Evolutionary conservation across 2,797 vertebrate species (phyloP).

Genomic region (Rachycentron canadum): DNA sequence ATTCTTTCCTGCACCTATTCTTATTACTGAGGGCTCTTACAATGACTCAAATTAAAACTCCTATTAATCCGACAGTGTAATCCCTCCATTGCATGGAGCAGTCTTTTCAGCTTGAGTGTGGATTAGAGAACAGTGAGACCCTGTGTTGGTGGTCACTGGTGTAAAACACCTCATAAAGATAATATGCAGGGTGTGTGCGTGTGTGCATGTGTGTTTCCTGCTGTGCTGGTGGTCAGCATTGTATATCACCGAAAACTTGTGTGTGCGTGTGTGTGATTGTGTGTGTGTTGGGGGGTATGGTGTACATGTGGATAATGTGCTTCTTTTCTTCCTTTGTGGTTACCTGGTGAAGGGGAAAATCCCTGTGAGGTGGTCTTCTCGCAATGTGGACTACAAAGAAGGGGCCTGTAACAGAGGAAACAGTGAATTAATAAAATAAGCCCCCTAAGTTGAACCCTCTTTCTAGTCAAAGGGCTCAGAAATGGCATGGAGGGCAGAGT

Average conservation of each 20-base stretch:
- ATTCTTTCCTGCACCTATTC: slow-evolving; percentile 63
- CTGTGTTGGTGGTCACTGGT: slow-evolving; percentile 83
- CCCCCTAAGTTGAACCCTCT: slow-evolving; percentile 45
- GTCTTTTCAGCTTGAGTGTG: slow-evolving; percentile 75
- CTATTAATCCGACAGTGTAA: slow-evolving; percentile 82
- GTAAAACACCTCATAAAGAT: slow-evolving; percentile 83
- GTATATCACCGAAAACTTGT: slow-evolving; percentile 36
- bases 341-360: slow-evolving; percentile 85
- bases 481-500: slow-evolving; percentile 24
- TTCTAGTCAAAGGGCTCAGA: slow-evolving; percentile 50
- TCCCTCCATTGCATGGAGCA: slow-evolving; percentile 74
- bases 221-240: slow-evolving; percentile 76
- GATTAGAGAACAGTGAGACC: slow-evolving; percentile 83
- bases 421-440: slow-evolving; percentile 79
- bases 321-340: slow-evolving; percentile 81
- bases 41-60: slow-evolving; percentile 83
- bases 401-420: slow-evolving; percentile 74
- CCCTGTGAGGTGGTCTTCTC: slow-evolving; percentile 81
- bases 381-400: slow-evolving; percentile 64
- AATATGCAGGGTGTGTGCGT: slow-evolving; percentile 64
- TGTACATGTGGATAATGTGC: slow-evolving; percentile 81
- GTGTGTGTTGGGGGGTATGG: slow-evolving; percentile 47
- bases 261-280: slow-evolving; percentile 48
- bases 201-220: slow-evolving; percentile 59
- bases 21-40: slow-evolving; percentile 66